Percentiles rank a stretch among this genome's conserved stretches.
Evolutionary conservation across 2,888 invertebrate genomes (phyloP).

Genomic region (Oligia latruncula): DNA sequence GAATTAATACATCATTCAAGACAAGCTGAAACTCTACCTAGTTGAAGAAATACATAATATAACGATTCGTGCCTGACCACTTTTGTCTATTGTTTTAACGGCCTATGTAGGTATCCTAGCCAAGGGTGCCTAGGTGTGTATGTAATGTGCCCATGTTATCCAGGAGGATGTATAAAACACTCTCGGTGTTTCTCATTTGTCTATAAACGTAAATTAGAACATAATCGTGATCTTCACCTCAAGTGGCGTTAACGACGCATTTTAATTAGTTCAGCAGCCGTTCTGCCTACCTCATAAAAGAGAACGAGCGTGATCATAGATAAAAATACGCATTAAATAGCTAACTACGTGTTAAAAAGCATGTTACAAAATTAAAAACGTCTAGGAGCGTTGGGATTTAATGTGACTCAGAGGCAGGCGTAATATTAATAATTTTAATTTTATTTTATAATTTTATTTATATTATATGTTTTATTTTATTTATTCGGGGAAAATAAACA

Average conservation of each 20-base stretch:
- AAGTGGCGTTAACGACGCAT: conserved; percentile 44
- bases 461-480: no score
- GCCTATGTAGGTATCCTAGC: neutral
- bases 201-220: conserved; percentile 51
- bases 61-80: neutral
- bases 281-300: conserved; percentile 53
- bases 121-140: neutral
- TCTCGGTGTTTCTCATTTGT: neutral
- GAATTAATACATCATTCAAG: neutral
- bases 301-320: conserved; percentile 50
- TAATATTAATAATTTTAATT: no score
- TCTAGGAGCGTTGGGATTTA: neutral
- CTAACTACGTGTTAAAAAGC: conserved; percentile 33
- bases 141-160: neutral
- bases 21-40: neutral
- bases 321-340: conserved; percentile 37
- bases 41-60: neutral
- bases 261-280: conserved; percentile 51
- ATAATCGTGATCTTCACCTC: conserved; percentile 43
- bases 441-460: no score
- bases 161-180: conserved; percentile 35
- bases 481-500: no score
- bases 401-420: neutral
- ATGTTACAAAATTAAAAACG: conserved; percentile 7
- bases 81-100: neutral